A percentile compares a stretch with the other conserved stretches of the same genome.
Conservation (phyloP, 64 coral and sea anemone species). For the Montipora sp. region DNA sequence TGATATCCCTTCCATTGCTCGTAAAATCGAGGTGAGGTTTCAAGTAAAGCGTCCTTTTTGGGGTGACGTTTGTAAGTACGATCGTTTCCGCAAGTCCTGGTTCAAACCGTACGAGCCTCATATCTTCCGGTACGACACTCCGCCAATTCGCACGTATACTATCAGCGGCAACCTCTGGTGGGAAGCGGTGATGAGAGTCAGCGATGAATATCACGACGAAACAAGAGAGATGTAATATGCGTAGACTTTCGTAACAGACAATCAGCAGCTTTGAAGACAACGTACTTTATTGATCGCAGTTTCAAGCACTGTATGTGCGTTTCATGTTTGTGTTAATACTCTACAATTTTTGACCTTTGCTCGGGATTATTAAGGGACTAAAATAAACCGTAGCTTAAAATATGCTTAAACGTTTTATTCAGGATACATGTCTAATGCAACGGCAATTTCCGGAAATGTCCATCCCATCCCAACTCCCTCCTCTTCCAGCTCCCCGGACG, state of each 20-base stretch:
- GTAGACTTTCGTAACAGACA: neutral
- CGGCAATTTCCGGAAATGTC: too few relatives aligned
- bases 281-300: neutral
- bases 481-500: too few relatives aligned
- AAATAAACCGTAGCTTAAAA: neutral
- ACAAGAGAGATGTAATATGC: constrained; percentile 37
- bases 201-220: constrained; percentile 46
- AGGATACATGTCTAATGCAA: neutral
- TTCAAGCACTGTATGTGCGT: neutral
- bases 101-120: constrained; percentile 18
- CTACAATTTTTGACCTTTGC: neutral
- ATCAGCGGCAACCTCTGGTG: neutral
- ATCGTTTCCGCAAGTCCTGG: constrained; percentile 35
- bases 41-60: neutral
- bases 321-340: neutral
- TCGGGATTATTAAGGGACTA: neutral
- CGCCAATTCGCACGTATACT: constrained; percentile 45
- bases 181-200: constrained; percentile 51
- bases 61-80: constrained; percentile 46
- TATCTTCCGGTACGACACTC: constrained; percentile 33
- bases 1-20: constrained; percentile 10
- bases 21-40: constrained; percentile 47
- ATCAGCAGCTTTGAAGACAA: neutral
- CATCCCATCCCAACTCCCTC: too few relatives aligned
- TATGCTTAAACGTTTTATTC: neutral